Evolutionary conservation across 53 echinoderm and acorn worm genomes (phyloP).

Genomic region (Pentamera pediparva): DNA sequence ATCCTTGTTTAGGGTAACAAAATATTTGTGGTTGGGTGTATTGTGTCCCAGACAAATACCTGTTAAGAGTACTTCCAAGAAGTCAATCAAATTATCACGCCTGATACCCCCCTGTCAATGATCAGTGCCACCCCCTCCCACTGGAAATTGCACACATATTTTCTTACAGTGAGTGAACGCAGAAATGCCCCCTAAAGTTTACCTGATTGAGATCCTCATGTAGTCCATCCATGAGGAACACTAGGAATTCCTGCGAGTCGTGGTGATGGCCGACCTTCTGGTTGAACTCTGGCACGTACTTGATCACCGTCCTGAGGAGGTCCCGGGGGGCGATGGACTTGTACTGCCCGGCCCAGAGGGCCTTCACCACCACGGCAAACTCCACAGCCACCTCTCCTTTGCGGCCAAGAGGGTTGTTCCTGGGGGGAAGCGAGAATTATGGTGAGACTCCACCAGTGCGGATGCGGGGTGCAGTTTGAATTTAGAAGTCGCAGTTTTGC

Average conservation of each 20-base stretch:
- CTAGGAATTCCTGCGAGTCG: constrained; percentile 93
- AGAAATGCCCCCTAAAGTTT: background rate
- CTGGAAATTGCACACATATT: too few species aligned
- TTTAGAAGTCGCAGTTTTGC: too few species aligned
- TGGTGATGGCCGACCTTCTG: constrained; percentile 93
- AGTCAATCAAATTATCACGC: too few species aligned
- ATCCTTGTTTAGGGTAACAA: too few species aligned
- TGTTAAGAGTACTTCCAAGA: too few species aligned
- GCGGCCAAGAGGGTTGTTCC: constrained; percentile 77
- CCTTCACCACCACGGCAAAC: constrained; percentile 86
- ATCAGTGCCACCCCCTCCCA: too few species aligned
- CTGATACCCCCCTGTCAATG: background rate
- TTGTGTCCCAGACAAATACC: too few species aligned
- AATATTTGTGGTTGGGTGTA: too few species aligned
- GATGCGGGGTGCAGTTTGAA: too few species aligned
- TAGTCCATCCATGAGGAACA: constrained; percentile 93
- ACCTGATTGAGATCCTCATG: constrained; percentile 99
- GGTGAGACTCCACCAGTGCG: background rate
- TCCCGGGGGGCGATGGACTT: constrained; percentile 87
- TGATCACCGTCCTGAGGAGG: constrained; percentile 75
- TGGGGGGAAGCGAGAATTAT: constrained; percentile 11
- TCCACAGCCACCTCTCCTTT: constrained; percentile 92
- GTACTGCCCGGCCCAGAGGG: constrained; percentile 94
- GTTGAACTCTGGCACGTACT: constrained; percentile 85
- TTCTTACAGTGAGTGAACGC: too few species aligned